Evolutionary conservation across 1,140 invertebrate species (phyloP).

Genomic region (Stenopsyche tienmushanensis): DNA sequence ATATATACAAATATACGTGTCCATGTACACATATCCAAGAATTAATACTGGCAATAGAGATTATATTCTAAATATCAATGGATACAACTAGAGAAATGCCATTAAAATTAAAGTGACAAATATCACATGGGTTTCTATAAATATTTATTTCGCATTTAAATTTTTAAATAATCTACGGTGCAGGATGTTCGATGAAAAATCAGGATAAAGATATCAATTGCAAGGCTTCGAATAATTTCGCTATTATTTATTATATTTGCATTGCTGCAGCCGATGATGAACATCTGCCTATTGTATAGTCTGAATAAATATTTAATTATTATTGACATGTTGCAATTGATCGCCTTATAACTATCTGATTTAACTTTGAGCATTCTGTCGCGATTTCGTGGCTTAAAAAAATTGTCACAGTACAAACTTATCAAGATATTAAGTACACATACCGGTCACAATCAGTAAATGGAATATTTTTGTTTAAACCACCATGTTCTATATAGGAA

Average conservation of each 20-base stretch:
- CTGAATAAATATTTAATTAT: background rate
- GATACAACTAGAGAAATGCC: conserved; percentile 13
- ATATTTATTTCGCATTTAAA: no score
- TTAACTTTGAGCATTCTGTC: conserved; percentile 20
- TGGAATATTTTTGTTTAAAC: conserved; percentile 23
- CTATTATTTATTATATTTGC: background rate
- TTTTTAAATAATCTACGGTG: no score
- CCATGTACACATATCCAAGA: background rate
- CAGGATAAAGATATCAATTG: conserved; percentile 7
- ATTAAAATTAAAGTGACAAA: conserved; percentile 15
- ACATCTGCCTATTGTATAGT: background rate
- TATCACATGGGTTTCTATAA: no score
- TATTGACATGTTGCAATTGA: conserved; percentile 6
- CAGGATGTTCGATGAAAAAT: conserved; percentile 20
- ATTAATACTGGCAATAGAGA: conserved; percentile 32
- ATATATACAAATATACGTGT: background rate
- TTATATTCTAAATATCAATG: conserved; percentile 20
- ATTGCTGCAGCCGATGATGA: background rate
- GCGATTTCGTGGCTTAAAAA: no score
- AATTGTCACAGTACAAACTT: background rate
- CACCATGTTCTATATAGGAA: no score
- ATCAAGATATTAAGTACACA: conserved; percentile 38
- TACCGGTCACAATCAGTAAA: conserved; percentile 25
- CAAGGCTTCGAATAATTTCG: conserved; percentile 4
- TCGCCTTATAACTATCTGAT: conserved; percentile 11